Evolutionary conservation across 2,113 vertebrate species (phyloP).

Genomic region (Pterocles burchelli): DNA sequence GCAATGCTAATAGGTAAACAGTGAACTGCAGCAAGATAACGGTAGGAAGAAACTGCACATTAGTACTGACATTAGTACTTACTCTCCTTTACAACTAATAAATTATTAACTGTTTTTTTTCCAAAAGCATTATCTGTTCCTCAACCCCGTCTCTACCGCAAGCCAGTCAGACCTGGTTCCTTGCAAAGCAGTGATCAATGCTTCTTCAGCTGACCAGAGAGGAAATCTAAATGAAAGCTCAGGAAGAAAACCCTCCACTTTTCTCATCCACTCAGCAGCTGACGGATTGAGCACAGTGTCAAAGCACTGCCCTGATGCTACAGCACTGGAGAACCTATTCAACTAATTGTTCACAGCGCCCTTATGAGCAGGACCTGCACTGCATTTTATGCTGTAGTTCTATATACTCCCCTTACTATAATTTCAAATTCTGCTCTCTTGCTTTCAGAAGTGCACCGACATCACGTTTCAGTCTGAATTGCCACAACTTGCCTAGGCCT

Average conservation of each 20-base stretch:
- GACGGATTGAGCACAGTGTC: neutral
- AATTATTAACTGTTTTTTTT: neutral
- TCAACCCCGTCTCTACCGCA: neutral
- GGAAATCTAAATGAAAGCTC: neutral
- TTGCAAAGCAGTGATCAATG: rapidly evolving
- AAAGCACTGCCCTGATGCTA: rapidly evolving
- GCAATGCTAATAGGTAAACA: neutral
- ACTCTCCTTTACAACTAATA: neutral
- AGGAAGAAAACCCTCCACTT: neutral
- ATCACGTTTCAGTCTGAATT: neutral
- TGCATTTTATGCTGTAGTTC: neutral
- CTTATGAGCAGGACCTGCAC: neutral
- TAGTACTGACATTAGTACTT: neutral
- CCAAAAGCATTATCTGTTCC: neutral
- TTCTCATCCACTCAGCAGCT: neutral
- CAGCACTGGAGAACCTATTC: neutral
- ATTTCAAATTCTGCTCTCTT: neutral
- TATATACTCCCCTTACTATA: neutral
- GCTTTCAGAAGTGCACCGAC: neutral
- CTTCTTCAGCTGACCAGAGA: neutral
- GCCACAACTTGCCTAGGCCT: neutral
- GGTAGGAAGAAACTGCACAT: neutral
- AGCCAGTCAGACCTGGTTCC: neutral
- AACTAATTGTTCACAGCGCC: neutral
- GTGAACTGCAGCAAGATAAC: neutral